Evolutionary conservation across 2,797 vertebrate species (phyloP), one percentile per base, ranked within the genome.

Genomic region (Scleropages formosus): DNA sequence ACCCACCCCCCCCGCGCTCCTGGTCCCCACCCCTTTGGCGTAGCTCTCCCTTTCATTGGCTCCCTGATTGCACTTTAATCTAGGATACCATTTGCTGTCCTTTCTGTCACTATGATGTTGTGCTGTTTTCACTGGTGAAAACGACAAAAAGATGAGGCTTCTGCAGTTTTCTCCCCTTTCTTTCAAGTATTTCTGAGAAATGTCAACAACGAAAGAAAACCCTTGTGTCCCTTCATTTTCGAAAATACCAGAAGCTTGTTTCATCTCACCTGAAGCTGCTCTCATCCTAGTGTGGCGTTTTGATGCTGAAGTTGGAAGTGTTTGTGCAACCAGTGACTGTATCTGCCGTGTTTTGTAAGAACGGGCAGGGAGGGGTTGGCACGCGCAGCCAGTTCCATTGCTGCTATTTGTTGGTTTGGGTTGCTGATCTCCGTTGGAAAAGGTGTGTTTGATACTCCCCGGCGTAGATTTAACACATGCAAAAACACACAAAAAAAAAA

Each of bases 51-150:
- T 90, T 87, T 88, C 89, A 91, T 91, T 91, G 90, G 92, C 90
- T 91, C 89, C 90, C 87, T 77, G 89, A 90, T 90, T 96, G 96
- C 96, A 97, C 96, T 97, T 97, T 97, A 96, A 93, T 81, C 81
- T 81, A 85, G 80, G 80, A 87, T 84, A 84, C 81, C 80, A 79
- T 86, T 86, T 81, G 80, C 82, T 88, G 86, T 88, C 84, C 80
- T 83, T 85, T 88, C 75, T 86, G 76, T 85, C 85, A 79, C 78
- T 77, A 76, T 7, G 39, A 51, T 15, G 58, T 75, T 77, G 31
- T 85, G 76, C 72, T 79, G 82, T 88, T 89, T 86, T 82, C 85
- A 76, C 51, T 26, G 71, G 87, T 77, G 82, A 85, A 87, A 47
- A 64, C 59, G 39, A 87, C 83, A 85, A 81, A 84, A 81, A 75